A percentile compares a stretch with the other conserved stretches of the same genome.
These are phyloP conservation scores for Aphis craccivora DNA, from an alignment of 1,140 invertebrate genomes.

Conservation along the genomic window DNA sequence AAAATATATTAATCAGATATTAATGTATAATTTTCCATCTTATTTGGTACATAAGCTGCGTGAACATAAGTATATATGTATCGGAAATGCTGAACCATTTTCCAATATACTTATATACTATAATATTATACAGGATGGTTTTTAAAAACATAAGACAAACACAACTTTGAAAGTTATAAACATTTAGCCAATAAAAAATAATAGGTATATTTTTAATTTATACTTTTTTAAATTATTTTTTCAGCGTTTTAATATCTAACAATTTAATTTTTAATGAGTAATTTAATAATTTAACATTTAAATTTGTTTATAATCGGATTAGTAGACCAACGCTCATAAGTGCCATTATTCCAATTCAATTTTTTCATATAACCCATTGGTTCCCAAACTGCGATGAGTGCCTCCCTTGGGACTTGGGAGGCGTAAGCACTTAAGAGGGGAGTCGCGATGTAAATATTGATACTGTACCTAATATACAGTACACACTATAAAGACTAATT, in stretches of 20 bases:
- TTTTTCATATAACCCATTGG: no score
- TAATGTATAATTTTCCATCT: background rate
- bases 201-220: no score
- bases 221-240: no score
- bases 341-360: background rate
- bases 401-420: no score
- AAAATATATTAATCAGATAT: background rate
- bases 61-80: background rate
- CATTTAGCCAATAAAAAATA: background rate
- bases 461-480: no score
- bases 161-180: background rate
- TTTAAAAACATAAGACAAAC: background rate
- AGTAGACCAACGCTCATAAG: no score
- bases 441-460: no score
- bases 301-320: background rate
- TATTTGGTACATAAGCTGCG: background rate
- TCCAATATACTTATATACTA: background rate
- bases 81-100: background rate
- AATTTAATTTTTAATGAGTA: no score
- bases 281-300: background rate
- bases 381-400: no score
- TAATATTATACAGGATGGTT: background rate
- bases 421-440: no score
- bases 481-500: no score
- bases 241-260: no score